Evolutionary conservation across 2,888 invertebrate species (phyloP), one percentile per base, ranked within the genome.

Genomic region (Scaptomyza cyrtandrae): DNA sequence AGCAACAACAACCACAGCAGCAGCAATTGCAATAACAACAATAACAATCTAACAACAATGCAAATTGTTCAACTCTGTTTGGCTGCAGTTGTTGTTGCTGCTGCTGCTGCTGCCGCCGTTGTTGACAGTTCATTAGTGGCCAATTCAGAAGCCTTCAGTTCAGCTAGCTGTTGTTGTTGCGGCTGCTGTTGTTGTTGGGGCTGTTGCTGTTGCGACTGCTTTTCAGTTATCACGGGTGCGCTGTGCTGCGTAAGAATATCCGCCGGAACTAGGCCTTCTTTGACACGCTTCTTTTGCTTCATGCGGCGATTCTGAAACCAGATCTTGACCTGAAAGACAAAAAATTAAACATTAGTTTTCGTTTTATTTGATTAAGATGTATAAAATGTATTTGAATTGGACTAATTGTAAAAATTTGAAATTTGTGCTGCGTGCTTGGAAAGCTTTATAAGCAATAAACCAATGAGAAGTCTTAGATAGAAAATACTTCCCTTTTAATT

Each of bases 271-370:
- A 97, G 93, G 0, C 98, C 98, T 90, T 98, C 98, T 93, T 98
- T 98, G 94, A 98, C 97, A 74, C 98, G 94, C 91, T 99, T 98
- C 94, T 98, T 98, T 91, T 98, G 98, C 92, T 99, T 99, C 99
- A 99, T 99, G 86, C 99, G 94, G 80, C 99, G 94, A 91, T 99
- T 99, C 92, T 99, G 99, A 92, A 99, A 99, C 99, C 99, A 99
- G 82, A 99, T 98, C 93, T 98, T 98, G 37, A 97, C 96, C 93
- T 93, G 72, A 0, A 64, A 70, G 10, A 3, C 6, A 7, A 9
- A 10, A 29, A 49, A 10, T 6, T 3, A 24, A 24, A 4, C 24
- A 24, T 29, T 29, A 6, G 29, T 29, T 7, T 5, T 3, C 29
- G 3, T 29, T 29, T 29, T 7, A 7, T 29, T 29, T 6, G 29